Evolutionary conservation across 2,113 vertebrate genomes (phyloP).

Genomic region (Oophaga pumilio): DNA sequence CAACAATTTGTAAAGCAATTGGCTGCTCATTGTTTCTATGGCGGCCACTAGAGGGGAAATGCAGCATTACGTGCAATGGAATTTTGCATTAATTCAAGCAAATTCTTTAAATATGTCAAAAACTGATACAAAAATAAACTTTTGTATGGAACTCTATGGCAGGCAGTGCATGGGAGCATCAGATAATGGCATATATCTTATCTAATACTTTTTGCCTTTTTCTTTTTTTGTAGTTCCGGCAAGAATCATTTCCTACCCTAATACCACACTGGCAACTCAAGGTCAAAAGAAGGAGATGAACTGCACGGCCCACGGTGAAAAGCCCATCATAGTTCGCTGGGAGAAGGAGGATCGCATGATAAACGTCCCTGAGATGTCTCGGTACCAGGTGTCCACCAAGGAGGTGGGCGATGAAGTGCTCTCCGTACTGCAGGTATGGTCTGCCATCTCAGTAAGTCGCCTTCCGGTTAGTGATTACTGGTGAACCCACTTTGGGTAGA

Average conservation of each 20-base stretch:
- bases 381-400: constrained; percentile 92
- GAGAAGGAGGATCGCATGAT: constrained; percentile 98
- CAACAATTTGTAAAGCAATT: neutral
- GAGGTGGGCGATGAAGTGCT: constrained; percentile 93
- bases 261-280: constrained; percentile 94
- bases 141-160: neutral
- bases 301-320: constrained; percentile 93
- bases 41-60: neutral
- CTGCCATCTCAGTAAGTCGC: too few relatives aligned
- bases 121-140: too few relatives aligned
- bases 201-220: neutral
- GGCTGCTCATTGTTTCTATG: neutral
- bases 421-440: constrained; percentile 87
- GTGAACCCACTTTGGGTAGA: too few relatives aligned
- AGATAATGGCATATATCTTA: neutral
- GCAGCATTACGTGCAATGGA: neutral
- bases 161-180: neutral
- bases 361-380: constrained; percentile 91
- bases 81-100: too few relatives aligned
- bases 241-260: constrained; percentile 98
- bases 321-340: constrained; percentile 98
- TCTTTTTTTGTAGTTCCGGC: constrained; percentile 85
- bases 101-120: too few relatives aligned
- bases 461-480: too few relatives aligned
- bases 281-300: constrained; percentile 97